Evolutionary conservation across 1,140 invertebrate species (phyloP).

Genomic region (Drosophila prosaltans): DNA sequence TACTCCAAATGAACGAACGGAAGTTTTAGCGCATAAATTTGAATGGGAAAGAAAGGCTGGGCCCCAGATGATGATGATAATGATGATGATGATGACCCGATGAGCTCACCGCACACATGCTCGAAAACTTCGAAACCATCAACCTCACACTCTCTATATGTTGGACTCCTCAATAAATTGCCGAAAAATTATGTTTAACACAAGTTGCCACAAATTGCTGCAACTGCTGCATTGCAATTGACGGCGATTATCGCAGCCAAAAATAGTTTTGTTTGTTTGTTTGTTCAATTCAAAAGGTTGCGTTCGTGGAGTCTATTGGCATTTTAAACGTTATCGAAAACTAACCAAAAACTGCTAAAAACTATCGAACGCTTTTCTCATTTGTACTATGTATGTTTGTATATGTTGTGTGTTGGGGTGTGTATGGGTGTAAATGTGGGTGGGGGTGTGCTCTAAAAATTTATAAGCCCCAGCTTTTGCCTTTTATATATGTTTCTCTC

Average conservation of each 20-base stretch:
- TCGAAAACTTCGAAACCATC: neutral
- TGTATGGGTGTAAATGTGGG: conserved; percentile 1
- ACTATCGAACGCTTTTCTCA: conserved; percentile 51
- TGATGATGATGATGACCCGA: conserved; percentile 21
- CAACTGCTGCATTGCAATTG: conserved; percentile 71
- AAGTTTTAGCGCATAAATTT: conserved; percentile 80
- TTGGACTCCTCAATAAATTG: conserved; percentile 72
- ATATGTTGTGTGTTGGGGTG: conserved; percentile 8
- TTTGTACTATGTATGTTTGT: conserved; percentile 1
- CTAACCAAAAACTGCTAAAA: conserved; percentile 70
- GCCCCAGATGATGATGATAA: conserved; percentile 7
- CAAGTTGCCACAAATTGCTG: conserved; percentile 74
- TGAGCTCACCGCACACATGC: conserved; percentile 31
- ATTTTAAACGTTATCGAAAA: conserved; percentile 79
- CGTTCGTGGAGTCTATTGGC: conserved; percentile 58
- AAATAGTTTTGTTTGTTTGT: conserved; percentile 69
- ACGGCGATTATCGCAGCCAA: conserved; percentile 72
- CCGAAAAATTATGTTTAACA: conserved; percentile 75
- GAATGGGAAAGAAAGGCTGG: conserved; percentile 48
- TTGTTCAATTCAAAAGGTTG: conserved; percentile 59
- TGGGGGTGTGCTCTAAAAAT: conserved; percentile 49
- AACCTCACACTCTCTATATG: neutral
- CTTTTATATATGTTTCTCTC: neutral
- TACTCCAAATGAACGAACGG: conserved; percentile 67
- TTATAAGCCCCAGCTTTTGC: conserved; percentile 56